Conservation (phyloP, 2,797 vertebrate species). For the Oreochromis mossambicus region DNA sequence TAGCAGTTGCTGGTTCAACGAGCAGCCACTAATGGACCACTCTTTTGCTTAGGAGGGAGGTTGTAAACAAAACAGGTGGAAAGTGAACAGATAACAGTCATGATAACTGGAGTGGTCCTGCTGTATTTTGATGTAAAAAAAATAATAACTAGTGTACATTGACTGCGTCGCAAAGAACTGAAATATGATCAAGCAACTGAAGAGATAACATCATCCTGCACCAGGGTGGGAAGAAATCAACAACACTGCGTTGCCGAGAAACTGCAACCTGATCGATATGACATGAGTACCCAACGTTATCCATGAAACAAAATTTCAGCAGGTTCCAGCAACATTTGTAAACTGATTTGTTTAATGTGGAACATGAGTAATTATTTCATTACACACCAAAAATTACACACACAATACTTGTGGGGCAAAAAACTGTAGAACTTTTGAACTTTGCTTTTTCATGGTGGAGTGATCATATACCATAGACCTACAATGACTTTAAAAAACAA, state of each 20-base stretch:
- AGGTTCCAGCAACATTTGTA: background rate
- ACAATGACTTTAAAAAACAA: background rate
- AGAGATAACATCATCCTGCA: background rate
- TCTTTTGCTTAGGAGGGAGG: background rate
- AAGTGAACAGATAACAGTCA: background rate
- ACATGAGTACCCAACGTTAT: background rate
- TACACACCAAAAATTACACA: accelerated
- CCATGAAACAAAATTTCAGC: background rate
- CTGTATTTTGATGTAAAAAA: background rate
- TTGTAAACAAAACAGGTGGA: background rate
- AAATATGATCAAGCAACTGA: background rate
- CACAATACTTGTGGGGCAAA: background rate
- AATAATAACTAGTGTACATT: background rate
- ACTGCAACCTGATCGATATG: background rate
- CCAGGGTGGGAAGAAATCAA: background rate
- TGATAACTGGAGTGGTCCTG: background rate
- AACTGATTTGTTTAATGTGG: background rate
- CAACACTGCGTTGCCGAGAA: accelerated
- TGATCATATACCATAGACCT: accelerated
- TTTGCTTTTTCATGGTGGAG: background rate
- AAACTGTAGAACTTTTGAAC: background rate
- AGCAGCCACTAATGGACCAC: background rate
- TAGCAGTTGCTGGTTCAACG: background rate
- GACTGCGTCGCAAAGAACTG: background rate
- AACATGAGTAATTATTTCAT: background rate